Conservation (phyloP, 37 sponge, comb jelly and placozoan species). For the Chondrosia reniformis region DNA sequence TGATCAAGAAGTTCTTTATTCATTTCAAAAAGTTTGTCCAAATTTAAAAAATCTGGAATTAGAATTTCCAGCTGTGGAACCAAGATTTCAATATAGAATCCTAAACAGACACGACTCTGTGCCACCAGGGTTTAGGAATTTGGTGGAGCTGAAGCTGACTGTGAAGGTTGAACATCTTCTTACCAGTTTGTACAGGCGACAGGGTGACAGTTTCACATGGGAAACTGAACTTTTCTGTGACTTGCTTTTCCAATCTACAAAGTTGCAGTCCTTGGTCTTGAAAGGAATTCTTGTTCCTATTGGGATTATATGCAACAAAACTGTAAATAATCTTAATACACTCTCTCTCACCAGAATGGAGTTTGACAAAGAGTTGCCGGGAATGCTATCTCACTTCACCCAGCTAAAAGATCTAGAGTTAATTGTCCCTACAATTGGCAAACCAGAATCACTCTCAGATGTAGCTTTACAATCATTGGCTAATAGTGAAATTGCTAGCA, state of each 20-base stretch:
- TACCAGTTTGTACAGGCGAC: too few species aligned
- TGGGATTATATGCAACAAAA: neutral
- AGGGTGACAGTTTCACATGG: neutral
- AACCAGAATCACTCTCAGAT: neutral
- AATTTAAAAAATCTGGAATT: neutral
- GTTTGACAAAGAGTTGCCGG: neutral
- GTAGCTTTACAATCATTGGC: neutral
- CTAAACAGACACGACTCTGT: too few species aligned
- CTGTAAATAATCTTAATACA: neutral
- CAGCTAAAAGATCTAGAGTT: neutral
- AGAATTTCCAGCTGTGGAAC: neutral
- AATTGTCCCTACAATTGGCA: neutral
- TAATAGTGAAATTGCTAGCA: neutral
- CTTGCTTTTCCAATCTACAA: neutral
- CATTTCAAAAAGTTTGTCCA: neutral
- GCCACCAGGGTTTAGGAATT: neutral
- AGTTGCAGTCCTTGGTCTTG: neutral
- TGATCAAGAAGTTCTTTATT: neutral
- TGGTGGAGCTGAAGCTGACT: neutral
- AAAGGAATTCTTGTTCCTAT: neutral
- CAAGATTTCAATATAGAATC: neutral
- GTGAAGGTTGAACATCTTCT: neutral
- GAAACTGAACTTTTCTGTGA: slow-evolving; percentile 2
- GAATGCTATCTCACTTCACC: neutral
- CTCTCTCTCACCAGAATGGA: slow-evolving; percentile 9